Percentiles rank a stretch among this genome's conserved stretches.
Conservation (phyloP, 2,113 vertebrate species). For the Phylloscopus trochilus region DNA sequence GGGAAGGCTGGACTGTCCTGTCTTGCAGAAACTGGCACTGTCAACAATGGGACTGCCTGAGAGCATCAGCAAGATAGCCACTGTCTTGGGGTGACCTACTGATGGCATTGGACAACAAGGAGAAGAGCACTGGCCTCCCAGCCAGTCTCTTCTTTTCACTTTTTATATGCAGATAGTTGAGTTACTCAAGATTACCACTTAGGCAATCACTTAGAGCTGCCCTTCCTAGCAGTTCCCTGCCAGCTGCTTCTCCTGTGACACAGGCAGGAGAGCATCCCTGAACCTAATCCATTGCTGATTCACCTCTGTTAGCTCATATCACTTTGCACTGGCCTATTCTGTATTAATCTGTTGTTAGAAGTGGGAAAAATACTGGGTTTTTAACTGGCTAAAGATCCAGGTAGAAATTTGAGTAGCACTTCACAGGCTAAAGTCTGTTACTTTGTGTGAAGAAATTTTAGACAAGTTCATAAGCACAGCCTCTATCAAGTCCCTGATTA, state of each 20-base stretch:
- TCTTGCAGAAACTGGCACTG: neutral
- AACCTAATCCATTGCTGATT: neutral
- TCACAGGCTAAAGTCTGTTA: neutral
- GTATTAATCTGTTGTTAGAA: neutral
- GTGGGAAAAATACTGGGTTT: neutral
- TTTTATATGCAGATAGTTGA: neutral
- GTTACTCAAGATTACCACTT: neutral
- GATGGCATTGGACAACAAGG: fast-evolving
- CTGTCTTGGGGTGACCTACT: neutral
- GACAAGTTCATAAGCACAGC: neutral
- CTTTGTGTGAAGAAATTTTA: neutral
- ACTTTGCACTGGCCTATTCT: neutral
- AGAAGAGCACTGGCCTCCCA: neutral
- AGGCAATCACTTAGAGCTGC: neutral
- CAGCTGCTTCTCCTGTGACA: neutral
- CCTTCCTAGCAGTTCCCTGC: neutral
- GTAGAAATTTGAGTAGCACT: neutral
- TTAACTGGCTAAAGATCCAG: neutral
- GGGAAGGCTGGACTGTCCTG: neutral
- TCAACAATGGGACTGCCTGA: neutral
- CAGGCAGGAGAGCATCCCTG: neutral
- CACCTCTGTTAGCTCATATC: neutral
- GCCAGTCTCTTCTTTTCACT: neutral
- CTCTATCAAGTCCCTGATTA: neutral
- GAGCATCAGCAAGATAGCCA: neutral